Evolutionary conservation across 2,888 invertebrate species (phyloP), one percentile per base, ranked within the genome.

Genomic region (Thyatira batis): DNA sequence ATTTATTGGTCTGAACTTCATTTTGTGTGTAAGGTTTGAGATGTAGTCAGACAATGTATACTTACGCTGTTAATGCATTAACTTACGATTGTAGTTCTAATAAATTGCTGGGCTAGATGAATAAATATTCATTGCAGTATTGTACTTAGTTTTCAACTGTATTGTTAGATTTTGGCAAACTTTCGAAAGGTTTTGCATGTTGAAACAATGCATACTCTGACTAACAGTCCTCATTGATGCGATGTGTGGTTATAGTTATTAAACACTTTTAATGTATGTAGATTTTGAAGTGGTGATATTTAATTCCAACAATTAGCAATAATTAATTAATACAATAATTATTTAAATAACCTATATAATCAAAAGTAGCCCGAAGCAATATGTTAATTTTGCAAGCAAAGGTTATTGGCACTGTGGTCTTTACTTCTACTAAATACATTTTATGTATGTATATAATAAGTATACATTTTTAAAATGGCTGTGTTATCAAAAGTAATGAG

Each of bases 1-100:
- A 27, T 46, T n/a, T 13, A 46, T 46, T 46, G 25, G 46, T 46
- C 46, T 46, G 46, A 46, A 46, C 27, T 46, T n/a, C 46, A 27
- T 46, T 27, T 27, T 46, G 46, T 27, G 46, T 46, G 27, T 13
- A 17, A 46, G 46, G 13, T 27, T 13, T 13, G n/a, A 45, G 11
- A 25, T 23, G 45, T 6, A 27, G 46, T 11, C 13, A 17, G 21
- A 27, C 13, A 13, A 20, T 39, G 8, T 27, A 27, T 9, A 9
- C 6, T 4, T 17, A 27, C 20, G 17, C 17, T 46, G 27, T 27
- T 48, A 20, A 11, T 23, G 9, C 10, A 10, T n/a, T 27, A 27
- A 17, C 27, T 48, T 9, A 23, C 17, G 13, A 46, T 46, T 11
- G 33, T 17, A 17, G 17, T 17, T 39, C 39, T 39, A 17, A 39